Evolutionary conservation across 1,140 invertebrate genomes (phyloP), one percentile per base, ranked within the genome.

Genomic region (Armadillidium nasatum): DNA sequence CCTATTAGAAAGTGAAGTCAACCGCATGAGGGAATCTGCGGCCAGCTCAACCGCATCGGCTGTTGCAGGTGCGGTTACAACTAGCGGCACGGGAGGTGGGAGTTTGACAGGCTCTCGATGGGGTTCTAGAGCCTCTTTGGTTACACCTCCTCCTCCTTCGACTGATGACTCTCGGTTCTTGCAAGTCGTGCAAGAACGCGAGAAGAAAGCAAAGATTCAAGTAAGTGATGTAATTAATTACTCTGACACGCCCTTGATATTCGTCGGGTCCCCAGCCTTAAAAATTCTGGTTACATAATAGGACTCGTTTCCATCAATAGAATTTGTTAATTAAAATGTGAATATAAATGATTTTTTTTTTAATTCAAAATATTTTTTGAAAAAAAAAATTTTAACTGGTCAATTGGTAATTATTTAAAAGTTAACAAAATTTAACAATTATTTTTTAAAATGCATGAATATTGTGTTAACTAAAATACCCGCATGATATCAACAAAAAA

Each of bases 11-110:
- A 83, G 85, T 67, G 85, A 85, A 76, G 75, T 87, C 69, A 80
- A 89, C 82, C 87, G 89, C 81, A 85, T 89, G 83, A 88, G 88
- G 83, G 88, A 86, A 66, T 44, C 77, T 68, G 79, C 86, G 83
- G 87, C 85, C 80, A 84, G 54, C 60, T 71, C 70, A n/a, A 46
- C 72, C 44, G 54, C 54, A 67, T 50, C 72, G 22, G 50, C 50
- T 15, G 50, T 60, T 13, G 50, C 50, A 60, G 7, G 4, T 60
- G 50, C 50, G 11, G 71, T 76, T 21, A 71, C 74, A 44, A 67
- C 72, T 50, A 72, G 73, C 67, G 50, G 73, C 44, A 74, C 74
- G 10, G 76, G 68, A 33, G 76, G 77, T 68, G 67, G 50, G 11
- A 60, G 74, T 67, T 66, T 78, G 19, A 15, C 77, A 4, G 78